A percentile compares a stretch with the other conserved stretches of the same genome.
Evolutionary conservation across 2,113 vertebrate species (phyloP).

Genomic region (Serinus canaria): DNA sequence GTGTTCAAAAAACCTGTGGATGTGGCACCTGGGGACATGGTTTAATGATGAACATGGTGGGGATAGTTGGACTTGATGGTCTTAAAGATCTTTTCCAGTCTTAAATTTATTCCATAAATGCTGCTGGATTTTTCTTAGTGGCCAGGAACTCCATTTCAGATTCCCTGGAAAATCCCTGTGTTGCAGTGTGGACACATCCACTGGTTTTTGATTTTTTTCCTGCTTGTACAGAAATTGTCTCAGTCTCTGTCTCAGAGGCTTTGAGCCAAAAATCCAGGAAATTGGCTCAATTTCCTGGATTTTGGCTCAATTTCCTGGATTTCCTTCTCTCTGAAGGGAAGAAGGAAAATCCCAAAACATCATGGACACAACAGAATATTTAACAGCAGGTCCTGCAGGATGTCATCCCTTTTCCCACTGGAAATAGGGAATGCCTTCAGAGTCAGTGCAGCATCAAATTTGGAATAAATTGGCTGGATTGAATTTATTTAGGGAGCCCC

Average conservation of each 20-base stretch:
- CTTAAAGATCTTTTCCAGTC: neutral
- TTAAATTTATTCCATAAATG: neutral
- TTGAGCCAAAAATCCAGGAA: neutral
- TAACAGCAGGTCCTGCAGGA: neutral
- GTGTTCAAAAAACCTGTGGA: neutral
- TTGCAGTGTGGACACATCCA: neutral
- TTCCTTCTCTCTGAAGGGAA: too few relatives aligned
- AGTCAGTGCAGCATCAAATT: neutral
- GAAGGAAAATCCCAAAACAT: neutral
- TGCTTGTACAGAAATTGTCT: neutral
- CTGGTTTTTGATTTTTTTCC: neutral
- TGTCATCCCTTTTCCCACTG: neutral
- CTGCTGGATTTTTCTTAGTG: neutral
- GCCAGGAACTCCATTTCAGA: neutral
- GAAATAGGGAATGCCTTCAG: neutral
- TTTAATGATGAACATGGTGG: neutral
- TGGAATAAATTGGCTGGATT: neutral
- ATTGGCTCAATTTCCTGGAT: too few relatives aligned
- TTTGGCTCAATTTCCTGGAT: too few relatives aligned
- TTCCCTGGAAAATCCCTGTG: neutral
- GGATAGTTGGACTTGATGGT: neutral
- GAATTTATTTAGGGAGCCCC: neutral
- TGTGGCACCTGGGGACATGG: neutral
- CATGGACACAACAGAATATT: neutral
- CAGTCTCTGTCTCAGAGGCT: neutral